Conservation (phyloP, 2,888 invertebrate species). For the Cantharis nigra region DNA sequence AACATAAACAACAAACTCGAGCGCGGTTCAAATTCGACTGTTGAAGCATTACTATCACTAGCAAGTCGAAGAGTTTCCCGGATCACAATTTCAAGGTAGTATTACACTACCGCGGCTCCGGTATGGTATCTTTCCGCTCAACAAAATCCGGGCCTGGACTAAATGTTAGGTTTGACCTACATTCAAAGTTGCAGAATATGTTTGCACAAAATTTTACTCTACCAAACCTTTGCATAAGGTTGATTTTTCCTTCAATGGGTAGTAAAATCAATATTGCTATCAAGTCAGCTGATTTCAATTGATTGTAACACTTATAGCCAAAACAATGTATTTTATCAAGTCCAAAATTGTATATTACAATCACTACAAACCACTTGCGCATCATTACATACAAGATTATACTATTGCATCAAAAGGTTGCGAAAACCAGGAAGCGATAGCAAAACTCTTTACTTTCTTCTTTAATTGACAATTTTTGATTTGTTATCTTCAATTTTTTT, state of each 20-base stretch:
- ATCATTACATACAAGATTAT: not conserved
- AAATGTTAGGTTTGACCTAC: constrained; percentile 37
- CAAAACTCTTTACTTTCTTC: not conserved
- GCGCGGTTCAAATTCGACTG: constrained; percentile 26
- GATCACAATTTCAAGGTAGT: constrained; percentile 12
- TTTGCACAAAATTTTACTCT: constrained; percentile 15
- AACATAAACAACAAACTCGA: constrained; percentile 23
- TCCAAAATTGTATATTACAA: not conserved
- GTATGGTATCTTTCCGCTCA: constrained; percentile 4
- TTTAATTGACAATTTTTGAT: not conserved
- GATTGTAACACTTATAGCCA: not conserved
- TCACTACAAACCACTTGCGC: not conserved
- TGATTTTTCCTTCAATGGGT: not conserved
- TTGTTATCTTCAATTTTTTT: not conserved
- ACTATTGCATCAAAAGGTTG: not conserved
- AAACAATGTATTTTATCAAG: not conserved
- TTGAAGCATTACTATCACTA: constrained; percentile 24
- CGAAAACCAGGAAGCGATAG: not conserved
- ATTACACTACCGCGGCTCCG: not conserved
- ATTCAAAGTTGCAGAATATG: constrained; percentile 14
- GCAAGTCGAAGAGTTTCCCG: constrained; percentile 9
- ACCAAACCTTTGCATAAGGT: not conserved
- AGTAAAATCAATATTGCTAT: not conserved
- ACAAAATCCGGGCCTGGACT: constrained; percentile 19
- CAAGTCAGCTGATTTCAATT: not conserved